phyloP scores from a whole-genome alignment of 1,140 invertebrate species.

The Drosophila obscura region DNA sequence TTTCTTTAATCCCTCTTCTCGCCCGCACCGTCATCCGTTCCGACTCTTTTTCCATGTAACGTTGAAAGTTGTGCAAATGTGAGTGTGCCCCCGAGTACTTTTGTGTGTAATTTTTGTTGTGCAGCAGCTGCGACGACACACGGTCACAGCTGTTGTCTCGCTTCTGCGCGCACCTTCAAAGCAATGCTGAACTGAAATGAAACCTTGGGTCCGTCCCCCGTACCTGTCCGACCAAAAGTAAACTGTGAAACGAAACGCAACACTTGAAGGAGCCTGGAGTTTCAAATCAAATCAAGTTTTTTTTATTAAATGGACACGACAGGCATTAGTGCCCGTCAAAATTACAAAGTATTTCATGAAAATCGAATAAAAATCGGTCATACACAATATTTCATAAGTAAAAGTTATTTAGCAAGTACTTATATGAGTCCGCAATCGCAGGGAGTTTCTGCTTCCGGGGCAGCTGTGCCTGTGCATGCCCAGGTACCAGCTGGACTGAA shows the following conservation, averaged over 20 bases:
- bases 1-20: conserved; percentile 28
- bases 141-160: conserved; percentile 71
- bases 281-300: too few species aligned
- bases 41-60: conserved; percentile 41
- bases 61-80: conserved; percentile 39
- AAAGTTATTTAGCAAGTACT: neutral
- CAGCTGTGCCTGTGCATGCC: conserved; percentile 48
- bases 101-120: conserved; percentile 60
- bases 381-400: conserved; percentile 1
- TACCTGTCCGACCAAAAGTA: neutral
- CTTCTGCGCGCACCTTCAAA: conserved; percentile 53
- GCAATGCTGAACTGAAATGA: neutral
- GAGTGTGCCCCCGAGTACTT: conserved; percentile 38
- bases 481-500: conserved; percentile 22
- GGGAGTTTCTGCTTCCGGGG: conserved; percentile 20
- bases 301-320: neutral
- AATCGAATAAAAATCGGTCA: conserved; percentile 49
- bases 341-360: conserved; percentile 69
- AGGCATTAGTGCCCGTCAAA: conserved; percentile 39
- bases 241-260: conserved; percentile 14
- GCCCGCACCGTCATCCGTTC: conserved; percentile 33
- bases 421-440: neutral
- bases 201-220: conserved; percentile 31
- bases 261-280: conserved; percentile 5
- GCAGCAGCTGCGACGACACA: conserved; percentile 60